Evolutionary conservation across 2,888 invertebrate genomes (phyloP).

Genomic region (Drosophila mulleri): DNA sequence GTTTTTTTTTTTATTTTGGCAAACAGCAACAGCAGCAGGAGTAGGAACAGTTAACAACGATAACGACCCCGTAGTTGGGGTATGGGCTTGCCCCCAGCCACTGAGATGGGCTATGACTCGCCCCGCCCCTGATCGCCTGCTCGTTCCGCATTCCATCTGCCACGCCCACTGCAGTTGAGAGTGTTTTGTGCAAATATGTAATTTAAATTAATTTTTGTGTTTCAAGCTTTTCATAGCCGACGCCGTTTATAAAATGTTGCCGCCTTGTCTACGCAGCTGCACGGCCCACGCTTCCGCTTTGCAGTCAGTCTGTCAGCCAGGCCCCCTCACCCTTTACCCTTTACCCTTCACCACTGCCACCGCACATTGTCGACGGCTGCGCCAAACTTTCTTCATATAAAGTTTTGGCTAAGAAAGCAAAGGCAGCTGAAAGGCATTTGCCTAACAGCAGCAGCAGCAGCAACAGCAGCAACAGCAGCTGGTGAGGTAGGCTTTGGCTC

Average conservation of each 20-base stretch:
- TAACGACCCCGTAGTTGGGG: conserved; percentile 33
- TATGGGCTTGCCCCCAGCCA: background rate
- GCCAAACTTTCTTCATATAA: conserved; percentile 75
- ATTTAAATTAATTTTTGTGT: conserved; percentile 80
- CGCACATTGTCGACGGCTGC: conserved; percentile 46
- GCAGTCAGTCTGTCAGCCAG: conserved; percentile 3
- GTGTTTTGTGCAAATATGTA: conserved; percentile 77
- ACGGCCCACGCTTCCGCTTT: conserved; percentile 24
- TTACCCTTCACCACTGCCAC: background rate
- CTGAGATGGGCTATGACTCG: background rate
- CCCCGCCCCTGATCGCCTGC: too few species aligned
- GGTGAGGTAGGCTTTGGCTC: too few species aligned
- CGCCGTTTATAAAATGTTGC: conserved; percentile 74
- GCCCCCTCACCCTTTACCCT: too few species aligned
- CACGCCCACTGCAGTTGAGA: conserved; percentile 40
- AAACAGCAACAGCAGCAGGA: conserved; percentile 39
- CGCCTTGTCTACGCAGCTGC: conserved; percentile 18
- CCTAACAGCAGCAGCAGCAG: conserved; percentile 30
- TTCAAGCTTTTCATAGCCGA: conserved; percentile 73
- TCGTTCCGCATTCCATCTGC: background rate
- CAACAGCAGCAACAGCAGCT: background rate
- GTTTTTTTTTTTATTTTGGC: conserved; percentile 64
- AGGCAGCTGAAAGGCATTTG: conserved; percentile 65
- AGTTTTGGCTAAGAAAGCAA: conserved; percentile 75
- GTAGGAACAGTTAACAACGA: conserved; percentile 27